Base-by-base conservation (phyloP, 1,140 invertebrate genomes). In the Cydia fagiglandana region DNA sequence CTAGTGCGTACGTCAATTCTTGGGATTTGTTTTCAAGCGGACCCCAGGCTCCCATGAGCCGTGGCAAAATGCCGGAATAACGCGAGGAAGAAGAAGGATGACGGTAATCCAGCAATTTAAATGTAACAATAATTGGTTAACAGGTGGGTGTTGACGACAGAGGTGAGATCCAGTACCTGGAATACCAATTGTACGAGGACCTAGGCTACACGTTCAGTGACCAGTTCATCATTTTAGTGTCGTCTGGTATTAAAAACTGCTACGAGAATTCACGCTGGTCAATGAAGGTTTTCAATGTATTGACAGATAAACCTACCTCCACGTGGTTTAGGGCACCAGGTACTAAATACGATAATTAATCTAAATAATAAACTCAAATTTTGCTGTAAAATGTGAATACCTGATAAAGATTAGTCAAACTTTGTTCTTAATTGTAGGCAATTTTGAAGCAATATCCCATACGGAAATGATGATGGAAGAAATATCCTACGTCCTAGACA, bases 381-480 rank as follows among this genome's bases (percentile, higher is more conserved):
- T 34, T 30, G 2, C 30, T 30, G 34, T 34, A 34, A 34, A 6
- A 34, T 6, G 4, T 34, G 5, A 34, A 34, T 34, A n/a, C 47
- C 7, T 38, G 4, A 6, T 41, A 2, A 41, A 1, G 9, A 41
- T 7, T 41, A 7, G 12, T 3, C 45, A 47, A 13, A 47, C 12
- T 4, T 12, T 47, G 13, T 53, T 53, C 7, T 34, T 34, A 34
- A 38, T 79, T 79, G 85, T 95, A 56, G 95, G 95, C 13, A 93
- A 94, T 2, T 89, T 93, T 1, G 95, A 96, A 87, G 95, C 88
- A n/a, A 84, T 95, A 7, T 94, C 92, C 10, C 89, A 95, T 79
- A 94, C 95, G 20, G 97, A 97, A 86, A 94, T 93, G 64, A 94
- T 97, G 13, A 96, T 97, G 94, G 96, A 97, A 76, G 96, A 97